Base-by-base conservation (phyloP, 2,797 vertebrate species). In the Spinus pinus region DNA sequence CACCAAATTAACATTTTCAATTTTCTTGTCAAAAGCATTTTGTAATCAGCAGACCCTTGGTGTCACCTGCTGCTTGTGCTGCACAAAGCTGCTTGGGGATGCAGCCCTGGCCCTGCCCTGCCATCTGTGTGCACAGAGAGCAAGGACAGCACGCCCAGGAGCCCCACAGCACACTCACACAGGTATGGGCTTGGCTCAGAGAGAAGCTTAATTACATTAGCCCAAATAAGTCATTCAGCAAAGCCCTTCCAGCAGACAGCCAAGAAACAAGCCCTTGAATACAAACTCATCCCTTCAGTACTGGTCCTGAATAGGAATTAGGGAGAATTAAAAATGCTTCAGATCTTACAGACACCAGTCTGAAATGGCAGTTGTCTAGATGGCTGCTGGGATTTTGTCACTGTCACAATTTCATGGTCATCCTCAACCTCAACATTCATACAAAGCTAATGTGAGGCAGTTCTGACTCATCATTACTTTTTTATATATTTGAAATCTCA, bases 171-270 rank as follows among this genome's bases (percentile, higher is more conserved):
- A 4, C 47, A 37, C 47, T 73, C 10, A 54, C 37, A 81, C 81
- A 84, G 88, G 78, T 66, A 37, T 11, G 60, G 37, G 35, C 73
- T 62, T 72, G 61, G 51, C 58, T 91, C 0, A 0, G 46, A 87
- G 9, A 28, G 42, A 81, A 82, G 49, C 83, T 94, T 95, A 94
- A 92, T 90, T 90, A 90, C 83, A 94, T 95, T 93, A 93, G 80
- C 56, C 83, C 86, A 84, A 75, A 70, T 92, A 90, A 93, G 81
- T 86, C 80, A 75, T 66, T 94, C 81, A 88, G 78, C 58, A 88
- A 84, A 95, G 82, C 39, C 14, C 8, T 71, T 77, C 75, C 71
- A 77, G 61, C 60, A 90, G 90, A 73, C 27, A 4, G 83, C 49
- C 27, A 23, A 49, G 28, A 72, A 80, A 71, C 27, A 46, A 4